Percentiles rank a stretch among this genome's conserved stretches.
Conservation (phyloP, 2,797 vertebrate species). For the Takifugu rubripes region DNA sequence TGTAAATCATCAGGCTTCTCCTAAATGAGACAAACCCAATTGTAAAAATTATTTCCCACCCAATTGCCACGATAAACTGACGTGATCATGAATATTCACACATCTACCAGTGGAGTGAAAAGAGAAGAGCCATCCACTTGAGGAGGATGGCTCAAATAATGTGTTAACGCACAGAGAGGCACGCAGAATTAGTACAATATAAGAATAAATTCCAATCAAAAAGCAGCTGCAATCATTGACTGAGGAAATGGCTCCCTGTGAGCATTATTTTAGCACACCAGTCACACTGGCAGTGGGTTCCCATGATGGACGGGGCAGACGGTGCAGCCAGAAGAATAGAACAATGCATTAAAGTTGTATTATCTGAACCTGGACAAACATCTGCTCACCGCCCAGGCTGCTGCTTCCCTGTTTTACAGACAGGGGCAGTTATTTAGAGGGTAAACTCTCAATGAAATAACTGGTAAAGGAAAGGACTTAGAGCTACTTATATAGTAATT, state of each 20-base stretch:
- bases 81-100: slow-evolving; percentile 48
- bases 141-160: slow-evolving; percentile 24
- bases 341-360: slow-evolving; percentile 36
- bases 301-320: slow-evolving; percentile 35
- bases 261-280: slow-evolving; percentile 45
- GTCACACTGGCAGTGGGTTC: slow-evolving; percentile 43
- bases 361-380: slow-evolving; percentile 20
- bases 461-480: too few relatives aligned
- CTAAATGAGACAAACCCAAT: slow-evolving; percentile 24
- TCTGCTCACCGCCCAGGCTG: neutral
- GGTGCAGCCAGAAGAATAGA: slow-evolving; percentile 30
- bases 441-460: too few relatives aligned
- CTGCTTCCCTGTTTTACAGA: too few relatives aligned
- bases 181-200: slow-evolving; percentile 30
- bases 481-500: too few relatives aligned
- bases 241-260: slow-evolving; percentile 45
- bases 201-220: slow-evolving; percentile 9
- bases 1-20: slow-evolving; percentile 21
- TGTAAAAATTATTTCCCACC: neutral
- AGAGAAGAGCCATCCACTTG: slow-evolving; percentile 13
- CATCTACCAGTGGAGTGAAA: slow-evolving; percentile 30
- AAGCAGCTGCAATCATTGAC: slow-evolving; percentile 47
- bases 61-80: slow-evolving; percentile 21
- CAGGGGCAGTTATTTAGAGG: neutral
- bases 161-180: slow-evolving; percentile 11